Evolutionary conservation across 2,113 vertebrate genomes (phyloP), one percentile per base, ranked within the genome.

Genomic region (Hucho hucho): DNA sequence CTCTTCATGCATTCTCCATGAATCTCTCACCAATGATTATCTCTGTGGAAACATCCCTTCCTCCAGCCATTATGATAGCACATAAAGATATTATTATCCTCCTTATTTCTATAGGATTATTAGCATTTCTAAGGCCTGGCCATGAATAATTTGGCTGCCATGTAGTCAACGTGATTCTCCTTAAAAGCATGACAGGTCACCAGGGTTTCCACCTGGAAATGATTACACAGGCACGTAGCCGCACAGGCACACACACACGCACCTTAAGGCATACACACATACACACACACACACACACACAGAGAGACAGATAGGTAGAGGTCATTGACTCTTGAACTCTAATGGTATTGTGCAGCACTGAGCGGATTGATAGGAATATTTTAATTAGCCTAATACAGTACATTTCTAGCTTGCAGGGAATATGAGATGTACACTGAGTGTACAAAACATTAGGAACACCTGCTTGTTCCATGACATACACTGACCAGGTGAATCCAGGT

Each of bases 121-220:
- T 81, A 76, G 49, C 49, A 82, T 85, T 80, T 47, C 56, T 29
- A 29, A 22, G 25, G 32, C 53, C n/a, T 32, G 25, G 4, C 18
- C 49, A 22, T 28, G 4, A 71, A 69, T 78, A 59, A 79, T 79
- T 81, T 68, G 18, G 37, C 75, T 72, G 69, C 68, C 81, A 81
- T 77, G 81, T 78, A 81, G 77, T 73, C 76, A 59, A 76, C 77
- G 47, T 81, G 72, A 77, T 64, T 84, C 72, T 71, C 68, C 68
- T 81, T 88, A 89, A 87, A 84, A 83, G 76, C 75, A 69, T 78
- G 70, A 80, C 66, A 24, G 86, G 83, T 86, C 86, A 87, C 72
- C 64, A 43, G 76, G 74, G 82, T 58, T 66, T 77, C 69, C 47
- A 49, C 64, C 69, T 68, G 64, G 72, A 58, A 82, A 76, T 67